Conservation (phyloP, 2,888 invertebrate genomes). For the Drosophila parthenogenetica region DNA sequence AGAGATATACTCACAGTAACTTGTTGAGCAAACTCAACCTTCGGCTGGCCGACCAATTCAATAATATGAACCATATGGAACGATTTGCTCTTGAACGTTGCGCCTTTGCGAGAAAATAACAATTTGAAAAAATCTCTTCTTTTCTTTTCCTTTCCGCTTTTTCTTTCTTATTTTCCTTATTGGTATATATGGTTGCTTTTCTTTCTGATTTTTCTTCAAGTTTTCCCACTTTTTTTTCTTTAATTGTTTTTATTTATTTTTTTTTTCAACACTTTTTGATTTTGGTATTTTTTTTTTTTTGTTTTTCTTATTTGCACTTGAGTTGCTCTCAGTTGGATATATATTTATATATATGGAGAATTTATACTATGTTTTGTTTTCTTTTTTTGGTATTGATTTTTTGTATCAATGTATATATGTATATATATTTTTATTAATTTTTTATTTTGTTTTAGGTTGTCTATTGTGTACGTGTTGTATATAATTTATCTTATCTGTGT, state of each 20-base stretch:
- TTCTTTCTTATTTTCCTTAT: slow-evolving; percentile 21
- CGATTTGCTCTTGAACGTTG: slow-evolving; percentile 83
- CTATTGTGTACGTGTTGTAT: slow-evolving; percentile 44
- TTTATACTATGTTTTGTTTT: slow-evolving; percentile 14
- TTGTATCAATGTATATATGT: slow-evolving; percentile 49
- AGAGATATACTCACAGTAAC: slow-evolving; percentile 89
- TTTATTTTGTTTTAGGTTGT: slow-evolving; percentile 16
- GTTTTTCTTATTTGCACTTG: slow-evolving; percentile 51
- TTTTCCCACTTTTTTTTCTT: slow-evolving; percentile 19
- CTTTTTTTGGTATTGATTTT: slow-evolving; percentile 44
- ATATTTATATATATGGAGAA: slow-evolving; percentile 7
- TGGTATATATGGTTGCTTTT: slow-evolving; percentile 22
- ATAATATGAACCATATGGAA: slow-evolving; percentile 94
- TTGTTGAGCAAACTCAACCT: slow-evolving; percentile 91
- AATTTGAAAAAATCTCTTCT: slow-evolving; percentile 41
- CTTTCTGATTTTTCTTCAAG: slow-evolving; percentile 46
- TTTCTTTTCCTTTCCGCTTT: slow-evolving; percentile 29
- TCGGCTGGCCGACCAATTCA: slow-evolving; percentile 92
- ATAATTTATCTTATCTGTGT: slow-evolving; percentile 73
- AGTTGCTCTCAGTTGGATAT: slow-evolving; percentile 46
- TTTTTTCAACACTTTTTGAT: slow-evolving; percentile 43
- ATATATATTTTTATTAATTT: slow-evolving; percentile 21
- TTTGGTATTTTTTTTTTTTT: slow-evolving; percentile 29
- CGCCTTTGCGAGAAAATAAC: slow-evolving; percentile 73
- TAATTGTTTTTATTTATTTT: slow-evolving; percentile 25